phyloP scores from a whole-genome alignment of 30 jellyfish, hydroid and myxozoan genomes.

The Hydractinia echinata region DNA sequence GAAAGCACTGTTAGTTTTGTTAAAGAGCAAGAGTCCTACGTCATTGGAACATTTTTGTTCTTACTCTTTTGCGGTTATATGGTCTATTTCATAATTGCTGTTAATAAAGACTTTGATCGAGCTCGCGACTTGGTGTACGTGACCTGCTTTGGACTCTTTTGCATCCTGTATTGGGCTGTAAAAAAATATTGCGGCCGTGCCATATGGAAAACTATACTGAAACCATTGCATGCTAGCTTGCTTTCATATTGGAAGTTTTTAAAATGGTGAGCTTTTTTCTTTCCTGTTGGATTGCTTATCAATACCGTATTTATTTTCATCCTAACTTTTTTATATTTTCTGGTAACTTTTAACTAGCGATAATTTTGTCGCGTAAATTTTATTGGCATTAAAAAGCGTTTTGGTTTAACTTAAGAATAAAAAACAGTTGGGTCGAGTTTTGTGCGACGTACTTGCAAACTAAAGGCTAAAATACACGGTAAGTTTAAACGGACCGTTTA shows the following conservation, averaged over 20 bases:
- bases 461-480: too few species aligned
- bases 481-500: too few species aligned
- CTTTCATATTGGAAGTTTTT: constrained; percentile 35
- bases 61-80: constrained; percentile 36
- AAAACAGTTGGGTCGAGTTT: too few species aligned
- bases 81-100: constrained; percentile 62
- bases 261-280: constrained; percentile 59
- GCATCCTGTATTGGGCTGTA: constrained; percentile 70
- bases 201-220: constrained; percentile 31
- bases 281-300: background rate
- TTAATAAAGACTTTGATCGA: constrained; percentile 42
- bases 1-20: background rate
- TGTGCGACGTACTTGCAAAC: too few species aligned
- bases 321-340: background rate
- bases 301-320: background rate
- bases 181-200: constrained; percentile 60
- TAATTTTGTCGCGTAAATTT: too few species aligned
- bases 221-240: constrained; percentile 44
- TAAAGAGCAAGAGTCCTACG: background rate
- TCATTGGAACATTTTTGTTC: constrained; percentile 13
- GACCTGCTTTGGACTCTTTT: constrained; percentile 65
- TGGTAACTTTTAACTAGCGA: background rate
- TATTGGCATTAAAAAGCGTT: too few species aligned
- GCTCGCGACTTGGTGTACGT: constrained; percentile 67
- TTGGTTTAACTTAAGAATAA: too few species aligned